A percentile compares a stretch with the other conserved stretches of the same genome.
Conservation (phyloP, 2,888 invertebrate species). For the Campoplex nolae region DNA sequence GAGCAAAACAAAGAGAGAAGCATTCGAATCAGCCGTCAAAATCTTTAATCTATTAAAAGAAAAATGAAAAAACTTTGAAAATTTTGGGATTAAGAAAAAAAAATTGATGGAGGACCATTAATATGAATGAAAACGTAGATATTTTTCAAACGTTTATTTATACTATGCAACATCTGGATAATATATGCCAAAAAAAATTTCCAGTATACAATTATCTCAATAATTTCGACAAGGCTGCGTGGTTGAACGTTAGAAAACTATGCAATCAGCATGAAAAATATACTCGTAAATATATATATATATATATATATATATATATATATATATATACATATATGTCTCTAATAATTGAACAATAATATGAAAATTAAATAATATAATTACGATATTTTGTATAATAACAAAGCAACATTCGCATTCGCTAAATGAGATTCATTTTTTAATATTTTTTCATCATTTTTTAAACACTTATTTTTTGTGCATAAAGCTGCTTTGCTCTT, state of each 20-base stretch:
- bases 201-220: constrained; percentile 49
- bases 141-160: constrained; percentile 55
- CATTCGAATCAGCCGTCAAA: neutral
- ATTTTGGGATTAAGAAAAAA: neutral
- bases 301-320: too few relatives aligned
- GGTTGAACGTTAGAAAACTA: constrained; percentile 73
- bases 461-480: constrained; percentile 18
- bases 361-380: constrained; percentile 52
- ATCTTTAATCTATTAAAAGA: neutral
- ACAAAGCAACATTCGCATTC: constrained; percentile 49
- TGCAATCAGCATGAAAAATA: constrained; percentile 70
- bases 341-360: constrained; percentile 45
- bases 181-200: constrained; percentile 53
- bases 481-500: constrained; percentile 46
- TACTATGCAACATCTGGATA: constrained; percentile 58
- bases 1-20: too few relatives aligned
- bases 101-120: neutral
- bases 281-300: constrained; percentile 57
- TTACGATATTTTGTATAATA: constrained; percentile 22
- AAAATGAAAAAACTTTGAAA: neutral
- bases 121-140: neutral
- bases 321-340: too few relatives aligned
- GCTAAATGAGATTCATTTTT: constrained; percentile 8
- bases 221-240: constrained; percentile 65
- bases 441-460: constrained; percentile 10